A percentile compares a stretch with the other conserved stretches of the same genome.
These are phyloP conservation scores for Battus philenor DNA, from an alignment of 1,140 invertebrate species.

Conservation along the genomic window DNA sequence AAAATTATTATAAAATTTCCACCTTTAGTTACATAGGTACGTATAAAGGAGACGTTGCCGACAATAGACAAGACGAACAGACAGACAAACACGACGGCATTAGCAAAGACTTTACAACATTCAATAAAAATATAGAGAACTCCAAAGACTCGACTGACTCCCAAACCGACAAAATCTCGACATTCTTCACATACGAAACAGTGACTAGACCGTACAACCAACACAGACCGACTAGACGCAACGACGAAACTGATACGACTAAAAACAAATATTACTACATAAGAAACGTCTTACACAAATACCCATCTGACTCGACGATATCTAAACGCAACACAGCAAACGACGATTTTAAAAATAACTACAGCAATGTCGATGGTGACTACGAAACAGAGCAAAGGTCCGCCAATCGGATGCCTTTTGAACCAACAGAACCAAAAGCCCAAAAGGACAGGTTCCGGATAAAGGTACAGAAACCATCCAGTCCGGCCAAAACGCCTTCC, in stretches of 20 bases:
- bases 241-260: constrained; percentile 39
- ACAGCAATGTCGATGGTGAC: constrained; percentile 40
- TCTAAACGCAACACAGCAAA: constrained; percentile 32
- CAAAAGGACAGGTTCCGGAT: constrained; percentile 21
- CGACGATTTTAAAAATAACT: constrained; percentile 41
- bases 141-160: constrained; percentile 11
- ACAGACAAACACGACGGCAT: constrained; percentile 30
- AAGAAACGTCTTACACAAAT: constrained; percentile 75
- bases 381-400: constrained; percentile 57
- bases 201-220: constrained; percentile 58
- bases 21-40: constrained; percentile 67
- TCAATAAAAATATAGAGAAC: no score
- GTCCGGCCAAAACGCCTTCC: constrained; percentile 57
- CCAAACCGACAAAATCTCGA: constrained; percentile 51
- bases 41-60: constrained; percentile 38
- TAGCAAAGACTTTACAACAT: constrained; percentile 58
- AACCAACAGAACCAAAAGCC: constrained; percentile 32
- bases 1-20: constrained; percentile 58
- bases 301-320: constrained; percentile 44
- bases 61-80: constrained; percentile 25
- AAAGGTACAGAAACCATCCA: constrained; percentile 39
- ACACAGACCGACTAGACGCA: constrained; percentile 53
- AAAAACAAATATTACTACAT: constrained; percentile 75
- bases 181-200: constrained; percentile 58
- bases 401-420: constrained; percentile 42